phyloP scores from a whole-genome alignment of 2,888 invertebrate genomes.

The Pyrocoelia pectoralis region DNA sequence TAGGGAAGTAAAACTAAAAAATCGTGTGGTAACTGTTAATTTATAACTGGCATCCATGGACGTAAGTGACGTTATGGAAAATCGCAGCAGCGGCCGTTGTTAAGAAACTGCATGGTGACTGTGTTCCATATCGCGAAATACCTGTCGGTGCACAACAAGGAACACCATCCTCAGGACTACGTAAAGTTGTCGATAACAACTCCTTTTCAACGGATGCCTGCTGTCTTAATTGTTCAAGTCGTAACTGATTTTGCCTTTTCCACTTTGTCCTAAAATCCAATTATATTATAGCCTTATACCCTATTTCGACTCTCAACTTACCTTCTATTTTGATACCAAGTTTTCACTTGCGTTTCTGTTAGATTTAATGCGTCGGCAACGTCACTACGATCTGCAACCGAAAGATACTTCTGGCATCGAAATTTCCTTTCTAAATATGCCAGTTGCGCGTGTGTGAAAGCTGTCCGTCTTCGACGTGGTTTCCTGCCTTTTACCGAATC shows the following conservation, averaged over 20 bases:
- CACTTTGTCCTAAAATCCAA: slow-evolving; percentile 76
- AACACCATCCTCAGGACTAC: slow-evolving; percentile 47
- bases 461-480: slow-evolving; percentile 84
- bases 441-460: slow-evolving; percentile 93
- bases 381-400: slow-evolving; percentile 91
- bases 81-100: slow-evolving; percentile 76
- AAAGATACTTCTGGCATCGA: slow-evolving; percentile 91
- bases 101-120: slow-evolving; percentile 68
- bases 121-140: slow-evolving; percentile 52
- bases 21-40: background rate
- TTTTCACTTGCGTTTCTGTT: slow-evolving; percentile 95
- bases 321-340: slow-evolving; percentile 94
- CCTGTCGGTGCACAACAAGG: slow-evolving; percentile 55
- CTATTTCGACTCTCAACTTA: slow-evolving; percentile 53
- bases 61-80: slow-evolving; percentile 77
- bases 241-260: slow-evolving; percentile 88
- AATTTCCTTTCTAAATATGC: slow-evolving; percentile 93
- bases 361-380: slow-evolving; percentile 90
- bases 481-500: slow-evolving; percentile 69
- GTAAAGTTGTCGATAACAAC: slow-evolving; percentile 56
- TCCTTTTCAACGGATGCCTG: slow-evolving; percentile 82
- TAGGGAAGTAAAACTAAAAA: too few relatives aligned
- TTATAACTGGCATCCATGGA: slow-evolving; percentile 76
- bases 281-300: background rate
- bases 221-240: slow-evolving; percentile 84